Conservation (phyloP, 2,113 vertebrate genomes). For the Perca schrenkii region DNA sequence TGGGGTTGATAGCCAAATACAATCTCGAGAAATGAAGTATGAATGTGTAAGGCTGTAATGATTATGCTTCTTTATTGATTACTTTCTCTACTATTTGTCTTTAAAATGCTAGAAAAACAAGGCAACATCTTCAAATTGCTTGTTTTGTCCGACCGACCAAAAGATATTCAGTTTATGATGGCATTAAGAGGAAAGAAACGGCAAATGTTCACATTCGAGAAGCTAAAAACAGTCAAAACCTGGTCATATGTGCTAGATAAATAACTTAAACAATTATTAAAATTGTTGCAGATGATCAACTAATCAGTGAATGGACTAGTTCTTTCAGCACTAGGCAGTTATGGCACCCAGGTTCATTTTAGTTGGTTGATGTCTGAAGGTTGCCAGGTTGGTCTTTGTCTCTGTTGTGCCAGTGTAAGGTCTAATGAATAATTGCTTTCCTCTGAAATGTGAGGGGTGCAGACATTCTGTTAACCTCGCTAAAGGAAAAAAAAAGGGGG, state of each 20-base stretch:
- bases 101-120: background rate
- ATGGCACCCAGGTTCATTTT: constrained; percentile 9
- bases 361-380: constrained; percentile 22
- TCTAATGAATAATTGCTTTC: constrained; percentile 76
- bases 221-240: background rate
- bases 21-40: background rate
- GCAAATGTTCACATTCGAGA: background rate
- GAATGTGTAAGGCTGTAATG: background rate
- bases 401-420: constrained; percentile 29
- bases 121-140: background rate
- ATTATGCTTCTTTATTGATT: background rate
- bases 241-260: background rate
- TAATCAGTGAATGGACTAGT: constrained; percentile 1
- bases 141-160: background rate
- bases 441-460: constrained; percentile 73
- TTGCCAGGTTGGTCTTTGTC: constrained; percentile 54
- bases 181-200: background rate
- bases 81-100: background rate
- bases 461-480: constrained; percentile 78
- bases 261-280: background rate
- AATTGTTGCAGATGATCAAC: background rate
- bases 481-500: constrained; percentile 48
- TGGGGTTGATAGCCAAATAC: background rate
- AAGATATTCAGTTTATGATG: background rate
- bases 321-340: constrained; percentile 5